Evolutionary conservation across 2,888 invertebrate genomes (phyloP).

Genomic region (Melipona bicolor): DNA sequence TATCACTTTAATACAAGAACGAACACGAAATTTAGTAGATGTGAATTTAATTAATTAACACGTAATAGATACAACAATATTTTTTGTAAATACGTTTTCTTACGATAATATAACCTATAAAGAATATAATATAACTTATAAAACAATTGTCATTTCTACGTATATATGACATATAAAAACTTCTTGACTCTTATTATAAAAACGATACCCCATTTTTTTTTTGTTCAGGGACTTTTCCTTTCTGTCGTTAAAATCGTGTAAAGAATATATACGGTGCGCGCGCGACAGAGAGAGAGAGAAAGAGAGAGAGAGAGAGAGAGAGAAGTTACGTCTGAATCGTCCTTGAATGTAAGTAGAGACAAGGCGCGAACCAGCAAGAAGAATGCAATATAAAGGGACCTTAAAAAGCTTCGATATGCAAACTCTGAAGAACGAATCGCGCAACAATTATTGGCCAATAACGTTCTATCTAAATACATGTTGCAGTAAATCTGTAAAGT

Average conservation of each 20-base stretch:
- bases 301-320: background rate
- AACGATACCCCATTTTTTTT: background rate
- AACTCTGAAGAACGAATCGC: conserved; percentile 6
- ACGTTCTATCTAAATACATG: conserved; percentile 2
- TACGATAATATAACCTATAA: background rate
- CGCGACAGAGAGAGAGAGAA: background rate
- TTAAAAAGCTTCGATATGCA: conserved; percentile 29
- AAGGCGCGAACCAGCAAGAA: conserved; percentile 37
- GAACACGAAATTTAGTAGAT: too few relatives aligned
- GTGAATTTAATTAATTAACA: too few relatives aligned
- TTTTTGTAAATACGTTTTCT: background rate
- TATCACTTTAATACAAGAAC: too few relatives aligned
- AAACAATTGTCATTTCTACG: background rate
- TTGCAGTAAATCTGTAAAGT: background rate
- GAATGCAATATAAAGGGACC: conserved; percentile 40
- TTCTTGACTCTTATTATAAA: background rate
- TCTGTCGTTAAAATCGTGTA: background rate
- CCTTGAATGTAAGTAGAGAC: conserved; percentile 64
- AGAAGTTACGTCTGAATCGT: conserved; percentile 50
- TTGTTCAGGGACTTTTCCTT: background rate
- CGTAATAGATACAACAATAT: too few relatives aligned
- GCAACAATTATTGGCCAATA: conserved; percentile 41
- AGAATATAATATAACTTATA: background rate
- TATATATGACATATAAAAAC: background rate
- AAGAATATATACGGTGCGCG: background rate